Evolutionary conservation across 2,888 invertebrate species (phyloP).

Genomic region (Troides helena): DNA sequence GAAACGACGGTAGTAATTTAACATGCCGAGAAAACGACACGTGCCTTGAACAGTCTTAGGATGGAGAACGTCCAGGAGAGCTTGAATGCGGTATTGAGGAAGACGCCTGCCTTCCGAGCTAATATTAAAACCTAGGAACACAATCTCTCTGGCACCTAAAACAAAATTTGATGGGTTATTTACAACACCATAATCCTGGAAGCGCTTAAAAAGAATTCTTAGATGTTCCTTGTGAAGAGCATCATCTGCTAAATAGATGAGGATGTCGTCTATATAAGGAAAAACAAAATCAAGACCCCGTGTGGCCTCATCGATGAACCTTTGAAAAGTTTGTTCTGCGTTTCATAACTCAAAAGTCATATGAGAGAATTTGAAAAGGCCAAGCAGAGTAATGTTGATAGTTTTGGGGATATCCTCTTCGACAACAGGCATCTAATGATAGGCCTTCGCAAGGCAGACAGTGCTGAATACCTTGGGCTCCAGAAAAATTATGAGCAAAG

Average conservation of each 20-base stretch:
- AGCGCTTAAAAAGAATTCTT: background rate
- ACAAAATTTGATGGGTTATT: constrained; percentile 11
- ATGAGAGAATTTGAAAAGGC: no score
- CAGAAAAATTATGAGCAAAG: no score
- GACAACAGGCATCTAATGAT: no score
- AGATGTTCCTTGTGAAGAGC: background rate
- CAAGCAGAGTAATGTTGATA: no score
- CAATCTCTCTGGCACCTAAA: constrained; percentile 2
- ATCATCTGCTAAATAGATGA: background rate
- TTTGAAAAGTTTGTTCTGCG: no score
- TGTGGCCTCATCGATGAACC: no score
- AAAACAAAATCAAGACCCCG: no score
- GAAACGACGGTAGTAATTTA: constrained; percentile 28
- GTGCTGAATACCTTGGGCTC: no score
- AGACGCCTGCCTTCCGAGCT: constrained; percentile 5
- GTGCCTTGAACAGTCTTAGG: constrained; percentile 38
- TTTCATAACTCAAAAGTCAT: no score
- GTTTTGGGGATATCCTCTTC: no score
- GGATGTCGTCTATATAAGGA: no score
- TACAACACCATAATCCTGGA: constrained; percentile 5
- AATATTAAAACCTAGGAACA: constrained; percentile 10
- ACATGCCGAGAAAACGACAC: constrained; percentile 29
- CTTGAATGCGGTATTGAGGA: background rate
- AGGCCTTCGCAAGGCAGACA: no score
- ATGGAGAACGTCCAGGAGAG: constrained; percentile 17